Evolutionary conservation across 2,797 vertebrate species (phyloP).

Genomic region (Gallinago solitaria): DNA sequence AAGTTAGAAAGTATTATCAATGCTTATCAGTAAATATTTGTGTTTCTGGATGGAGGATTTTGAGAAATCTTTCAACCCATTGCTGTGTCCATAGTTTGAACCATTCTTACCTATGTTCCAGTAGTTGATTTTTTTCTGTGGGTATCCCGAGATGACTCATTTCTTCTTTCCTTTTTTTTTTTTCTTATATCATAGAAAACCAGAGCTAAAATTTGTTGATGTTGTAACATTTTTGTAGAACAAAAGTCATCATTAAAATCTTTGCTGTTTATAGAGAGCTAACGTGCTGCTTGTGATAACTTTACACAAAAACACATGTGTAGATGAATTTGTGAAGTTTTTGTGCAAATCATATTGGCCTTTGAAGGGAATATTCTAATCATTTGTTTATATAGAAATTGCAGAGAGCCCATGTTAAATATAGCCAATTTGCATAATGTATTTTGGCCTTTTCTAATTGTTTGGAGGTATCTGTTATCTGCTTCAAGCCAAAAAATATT

Average conservation of each 20-base stretch:
- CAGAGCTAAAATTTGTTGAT: not conserved
- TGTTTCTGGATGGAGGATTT: not conserved
- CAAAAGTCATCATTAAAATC: not conserved
- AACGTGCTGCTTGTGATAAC: not conserved
- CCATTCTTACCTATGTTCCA: not conserved
- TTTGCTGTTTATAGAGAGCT: not conserved
- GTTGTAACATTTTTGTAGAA: not conserved
- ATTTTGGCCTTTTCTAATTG: constrained; percentile 59
- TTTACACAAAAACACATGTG: not conserved
- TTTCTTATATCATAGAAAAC: not conserved
- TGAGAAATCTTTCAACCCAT: not conserved
- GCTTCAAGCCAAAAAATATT: constrained; percentile 31
- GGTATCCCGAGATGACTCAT: rapidly evolving
- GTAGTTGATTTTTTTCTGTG: not conserved
- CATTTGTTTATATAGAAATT: constrained; percentile 49
- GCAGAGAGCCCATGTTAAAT: constrained; percentile 27
- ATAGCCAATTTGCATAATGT: constrained; percentile 39
- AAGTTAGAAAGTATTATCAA: not conserved
- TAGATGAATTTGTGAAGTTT: constrained; percentile 23
- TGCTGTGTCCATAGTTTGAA: not conserved
- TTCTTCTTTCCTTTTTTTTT: rapidly evolving
- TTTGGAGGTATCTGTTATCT: constrained; percentile 20
- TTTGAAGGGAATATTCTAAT: constrained; percentile 42
- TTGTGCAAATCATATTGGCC: constrained; percentile 34
- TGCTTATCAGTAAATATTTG: not conserved